Evolutionary conservation across 1,140 invertebrate species (phyloP).

Genomic region (Drosophila kanapiae): DNA sequence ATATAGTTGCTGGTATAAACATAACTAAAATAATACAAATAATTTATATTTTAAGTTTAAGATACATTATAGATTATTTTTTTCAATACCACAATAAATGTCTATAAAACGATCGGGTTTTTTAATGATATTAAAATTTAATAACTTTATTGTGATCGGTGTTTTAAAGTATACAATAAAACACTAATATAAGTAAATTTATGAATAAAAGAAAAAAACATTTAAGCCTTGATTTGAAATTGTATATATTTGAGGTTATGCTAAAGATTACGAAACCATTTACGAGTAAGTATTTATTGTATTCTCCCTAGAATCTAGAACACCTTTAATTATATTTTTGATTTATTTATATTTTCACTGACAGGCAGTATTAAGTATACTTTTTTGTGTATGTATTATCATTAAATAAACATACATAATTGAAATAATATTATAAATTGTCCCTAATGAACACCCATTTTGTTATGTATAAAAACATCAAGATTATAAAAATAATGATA

Average conservation of each 20-base stretch:
- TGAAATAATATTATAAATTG: background rate
- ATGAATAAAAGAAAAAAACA: too few species aligned
- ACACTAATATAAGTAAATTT: too few species aligned
- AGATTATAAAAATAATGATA: slow-evolving; percentile 39
- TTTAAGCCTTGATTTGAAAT: background rate
- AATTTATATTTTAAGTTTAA: too few species aligned
- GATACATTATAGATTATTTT: too few species aligned
- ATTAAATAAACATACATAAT: background rate
- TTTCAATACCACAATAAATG: too few species aligned
- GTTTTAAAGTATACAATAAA: too few species aligned
- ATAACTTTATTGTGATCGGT: too few species aligned
- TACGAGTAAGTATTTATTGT: background rate
- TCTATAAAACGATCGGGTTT: too few species aligned
- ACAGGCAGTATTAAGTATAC: background rate
- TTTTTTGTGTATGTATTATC: background rate
- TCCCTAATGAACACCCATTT: slow-evolving; percentile 5
- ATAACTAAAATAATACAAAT: too few species aligned
- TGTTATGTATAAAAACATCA: slow-evolving; percentile 12
- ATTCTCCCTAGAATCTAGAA: too few species aligned
- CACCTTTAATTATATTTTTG: background rate
- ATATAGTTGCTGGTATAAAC: too few species aligned
- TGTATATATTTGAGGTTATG: background rate
- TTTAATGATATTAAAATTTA: too few species aligned
- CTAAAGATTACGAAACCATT: background rate
- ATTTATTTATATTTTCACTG: background rate